Conservation (phyloP, 2,797 vertebrate species). For the Lepilemur septentrionalis region DNA sequence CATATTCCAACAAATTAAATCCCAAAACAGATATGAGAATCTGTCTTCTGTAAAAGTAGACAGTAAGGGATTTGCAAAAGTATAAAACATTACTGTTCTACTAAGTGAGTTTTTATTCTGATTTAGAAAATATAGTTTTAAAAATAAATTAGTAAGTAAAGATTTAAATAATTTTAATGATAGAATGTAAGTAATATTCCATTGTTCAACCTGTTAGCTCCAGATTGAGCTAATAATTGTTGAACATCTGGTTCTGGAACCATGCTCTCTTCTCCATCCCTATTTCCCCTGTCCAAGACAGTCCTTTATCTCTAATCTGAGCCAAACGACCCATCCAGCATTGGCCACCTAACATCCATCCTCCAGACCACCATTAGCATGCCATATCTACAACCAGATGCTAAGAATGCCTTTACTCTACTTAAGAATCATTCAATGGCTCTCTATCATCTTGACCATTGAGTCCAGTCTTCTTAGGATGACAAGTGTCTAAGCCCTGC, state of each 20-base stretch:
- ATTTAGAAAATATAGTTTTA: background rate
- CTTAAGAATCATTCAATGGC: background rate
- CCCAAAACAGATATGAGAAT: background rate
- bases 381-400: background rate
- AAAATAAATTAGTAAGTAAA: background rate
- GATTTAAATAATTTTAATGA: background rate
- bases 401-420: background rate
- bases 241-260: background rate
- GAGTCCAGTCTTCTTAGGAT: background rate
- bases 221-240: background rate
- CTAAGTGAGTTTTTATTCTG: background rate
- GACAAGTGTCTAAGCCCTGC: background rate
- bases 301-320: background rate
- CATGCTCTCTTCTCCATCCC: background rate
- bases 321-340: background rate
- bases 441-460: background rate
- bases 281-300: background rate
- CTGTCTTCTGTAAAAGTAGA: background rate
- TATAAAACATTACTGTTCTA: background rate
- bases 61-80: background rate
- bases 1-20: background rate
- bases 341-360: background rate
- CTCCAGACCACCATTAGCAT: background rate
- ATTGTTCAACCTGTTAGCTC: background rate
- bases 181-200: background rate